phyloP scores from a whole-genome alignment of 2,797 vertebrate species.

The Epinephelus awoara region DNA sequence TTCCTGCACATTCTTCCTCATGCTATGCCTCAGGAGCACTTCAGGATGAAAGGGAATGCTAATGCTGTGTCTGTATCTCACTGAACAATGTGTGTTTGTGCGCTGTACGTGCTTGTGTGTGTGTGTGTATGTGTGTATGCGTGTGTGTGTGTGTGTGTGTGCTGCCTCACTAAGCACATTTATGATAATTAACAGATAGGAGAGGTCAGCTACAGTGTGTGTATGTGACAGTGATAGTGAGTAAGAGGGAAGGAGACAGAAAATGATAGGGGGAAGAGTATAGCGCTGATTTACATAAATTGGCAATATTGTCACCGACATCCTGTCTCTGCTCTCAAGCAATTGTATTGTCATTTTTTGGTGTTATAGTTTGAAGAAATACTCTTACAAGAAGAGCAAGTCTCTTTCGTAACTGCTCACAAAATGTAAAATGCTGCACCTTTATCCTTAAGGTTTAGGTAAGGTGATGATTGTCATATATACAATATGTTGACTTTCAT shows the following conservation, averaged over 20 bases:
- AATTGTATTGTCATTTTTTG: slow-evolving; percentile 27
- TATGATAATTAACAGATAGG: slow-evolving; percentile 82
- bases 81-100: slow-evolving; percentile 65
- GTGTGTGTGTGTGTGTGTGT: slow-evolving; percentile 6
- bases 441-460: neutral
- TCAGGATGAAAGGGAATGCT: slow-evolving; percentile 83
- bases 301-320: slow-evolving; percentile 41
- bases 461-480: neutral
- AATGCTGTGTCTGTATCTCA: slow-evolving; percentile 73
- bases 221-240: slow-evolving; percentile 44
- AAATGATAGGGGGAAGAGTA: slow-evolving; percentile 44
- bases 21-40: slow-evolving; percentile 78
- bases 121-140: slow-evolving; percentile 24
- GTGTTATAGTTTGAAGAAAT: slow-evolving; percentile 17
- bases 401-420: slow-evolving; percentile 2
- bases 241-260: slow-evolving; percentile 45
- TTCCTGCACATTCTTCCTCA: slow-evolving; percentile 78
- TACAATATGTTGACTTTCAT: slow-evolving; percentile 9
- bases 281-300: slow-evolving; percentile 59
- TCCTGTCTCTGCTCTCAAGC: slow-evolving; percentile 28
- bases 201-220: slow-evolving; percentile 59
- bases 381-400: neutral
- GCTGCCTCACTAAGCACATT: slow-evolving; percentile 73
- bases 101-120: slow-evolving; percentile 7
- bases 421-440: slow-evolving; percentile 7